These are phyloP conservation scores for Phaenicophaeus curvirostris DNA, from an alignment of 2,797 vertebrate genomes.

Conservation along the genomic window DNA sequence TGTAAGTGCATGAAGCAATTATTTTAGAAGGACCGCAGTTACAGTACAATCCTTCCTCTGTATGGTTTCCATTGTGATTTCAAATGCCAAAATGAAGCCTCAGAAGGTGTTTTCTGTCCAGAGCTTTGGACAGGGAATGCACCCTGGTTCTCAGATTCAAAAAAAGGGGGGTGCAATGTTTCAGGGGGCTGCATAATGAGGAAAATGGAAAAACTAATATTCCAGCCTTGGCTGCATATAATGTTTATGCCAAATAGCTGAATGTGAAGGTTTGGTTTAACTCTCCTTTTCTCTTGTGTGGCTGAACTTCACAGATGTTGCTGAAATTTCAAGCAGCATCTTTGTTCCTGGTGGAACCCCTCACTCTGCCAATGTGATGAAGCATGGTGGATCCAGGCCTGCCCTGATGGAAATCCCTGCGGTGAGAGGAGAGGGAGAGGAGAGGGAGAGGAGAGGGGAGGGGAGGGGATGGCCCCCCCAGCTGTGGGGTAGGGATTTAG, in stretches of 20 bases:
- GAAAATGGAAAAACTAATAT: neutral
- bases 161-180: neutral
- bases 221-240: neutral
- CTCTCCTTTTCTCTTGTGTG: neutral
- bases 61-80: neutral
- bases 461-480: too few species aligned
- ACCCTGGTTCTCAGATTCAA: neutral
- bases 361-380: neutral
- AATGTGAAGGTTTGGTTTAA: neutral
- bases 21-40: neutral
- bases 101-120: neutral
- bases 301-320: neutral
- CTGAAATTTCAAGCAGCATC: neutral
- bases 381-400: neutral
- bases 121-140: neutral
- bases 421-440: too few species aligned
- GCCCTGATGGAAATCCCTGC: neutral
- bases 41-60: neutral
- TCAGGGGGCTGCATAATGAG: neutral
- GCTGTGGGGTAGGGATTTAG: neutral
- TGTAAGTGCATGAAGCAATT: slow-evolving; percentile 6
- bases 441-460: too few species aligned
- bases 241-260: neutral
- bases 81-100: neutral
- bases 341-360: neutral